Evolutionary conservation across 2,888 invertebrate species (phyloP).

Genomic region (Aphodius sticticus): DNA sequence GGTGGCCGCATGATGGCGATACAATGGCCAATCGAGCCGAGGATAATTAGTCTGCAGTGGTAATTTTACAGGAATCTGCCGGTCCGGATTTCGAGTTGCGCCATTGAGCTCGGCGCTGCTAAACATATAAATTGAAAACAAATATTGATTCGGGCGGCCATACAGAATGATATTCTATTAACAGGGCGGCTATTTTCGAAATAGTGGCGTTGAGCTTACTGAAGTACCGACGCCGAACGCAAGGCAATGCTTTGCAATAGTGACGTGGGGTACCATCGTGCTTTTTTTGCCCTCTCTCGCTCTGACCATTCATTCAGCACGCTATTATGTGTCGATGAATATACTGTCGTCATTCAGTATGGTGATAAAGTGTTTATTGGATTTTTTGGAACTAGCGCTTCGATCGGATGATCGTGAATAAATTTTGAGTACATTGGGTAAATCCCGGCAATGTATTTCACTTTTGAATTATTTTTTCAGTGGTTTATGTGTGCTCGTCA

Average conservation of each 20-base stretch:
- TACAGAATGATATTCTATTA: neutral
- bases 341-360: neutral
- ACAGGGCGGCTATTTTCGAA: neutral
- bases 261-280: neutral
- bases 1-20: neutral
- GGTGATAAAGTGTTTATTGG: neutral
- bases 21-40: neutral
- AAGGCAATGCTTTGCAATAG: no score
- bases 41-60: neutral
- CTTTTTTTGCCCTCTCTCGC: neutral
- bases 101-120: neutral
- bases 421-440: neutral
- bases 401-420: neutral
- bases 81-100: neutral
- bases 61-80: neutral
- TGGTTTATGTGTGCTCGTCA: neutral
- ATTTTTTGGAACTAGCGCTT: neutral
- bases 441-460: neutral
- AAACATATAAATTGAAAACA: slow-evolving; percentile 4
- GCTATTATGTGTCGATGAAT: neutral
- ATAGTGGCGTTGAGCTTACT: neutral
- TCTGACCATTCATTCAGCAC: neutral
- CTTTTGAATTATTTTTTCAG: neutral
- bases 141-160: neutral
- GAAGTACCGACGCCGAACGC: no score